phyloP scores from a whole-genome alignment of 2,113 vertebrate species.

The Campylorhamphus procurvoides region DNA sequence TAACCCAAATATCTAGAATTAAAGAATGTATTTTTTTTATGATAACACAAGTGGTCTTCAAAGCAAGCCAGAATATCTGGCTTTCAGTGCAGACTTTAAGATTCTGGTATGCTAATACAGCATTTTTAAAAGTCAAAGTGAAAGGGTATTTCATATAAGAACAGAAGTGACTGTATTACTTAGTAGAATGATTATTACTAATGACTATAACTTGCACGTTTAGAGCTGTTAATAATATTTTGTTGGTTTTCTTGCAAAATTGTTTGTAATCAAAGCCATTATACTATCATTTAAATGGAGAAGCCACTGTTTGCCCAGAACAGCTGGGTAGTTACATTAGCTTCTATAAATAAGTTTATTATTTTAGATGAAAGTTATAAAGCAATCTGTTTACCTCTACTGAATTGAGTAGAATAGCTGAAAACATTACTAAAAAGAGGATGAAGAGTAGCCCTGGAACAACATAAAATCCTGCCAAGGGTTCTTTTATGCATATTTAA shows the following conservation, averaged over 20 bases:
- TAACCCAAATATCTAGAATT: not conserved
- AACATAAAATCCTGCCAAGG: not conserved
- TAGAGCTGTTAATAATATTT: not conserved
- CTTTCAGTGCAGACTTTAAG: not conserved
- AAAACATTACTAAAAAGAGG: not conserved
- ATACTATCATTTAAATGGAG: not conserved
- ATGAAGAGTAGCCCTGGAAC: not conserved
- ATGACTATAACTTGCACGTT: not conserved
- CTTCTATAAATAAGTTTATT: constrained; percentile 38
- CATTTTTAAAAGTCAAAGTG: not conserved
- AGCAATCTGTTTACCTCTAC: constrained; percentile 1
- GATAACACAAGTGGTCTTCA: not conserved
- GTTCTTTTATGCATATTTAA: not conserved
- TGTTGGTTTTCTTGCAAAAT: not conserved
- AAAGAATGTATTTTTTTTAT: not conserved
- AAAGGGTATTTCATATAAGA: not conserved
- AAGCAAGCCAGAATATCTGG: not conserved
- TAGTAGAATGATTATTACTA: not conserved
- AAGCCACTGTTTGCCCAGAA: not conserved
- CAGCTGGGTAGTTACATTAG: not conserved
- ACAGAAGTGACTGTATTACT: not conserved
- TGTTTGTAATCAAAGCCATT: constrained; percentile 6
- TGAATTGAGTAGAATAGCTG: not conserved
- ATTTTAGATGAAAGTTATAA: constrained; percentile 39
- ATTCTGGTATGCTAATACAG: not conserved